Base-by-base conservation (phyloP, 1,140 invertebrate genomes). In the Calephelis nemesis region DNA sequence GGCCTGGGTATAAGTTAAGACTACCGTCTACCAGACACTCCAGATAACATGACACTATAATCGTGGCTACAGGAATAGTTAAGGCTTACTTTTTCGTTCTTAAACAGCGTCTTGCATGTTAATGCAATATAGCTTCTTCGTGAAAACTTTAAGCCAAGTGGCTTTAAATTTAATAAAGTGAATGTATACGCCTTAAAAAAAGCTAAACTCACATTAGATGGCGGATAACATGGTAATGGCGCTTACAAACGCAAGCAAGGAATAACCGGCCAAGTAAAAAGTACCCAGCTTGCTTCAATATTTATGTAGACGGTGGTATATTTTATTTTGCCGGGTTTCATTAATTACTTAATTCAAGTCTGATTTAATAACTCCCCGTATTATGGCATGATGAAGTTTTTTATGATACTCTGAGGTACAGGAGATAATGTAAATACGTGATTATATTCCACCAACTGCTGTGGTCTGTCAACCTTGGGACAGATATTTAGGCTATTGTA, bases 301-400 rank as follows among this genome's bases (percentile, higher is more conserved):
- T 62, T 60, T 40, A 62, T 65, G 64, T 10, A n/a, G 48, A 48
- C 62, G 19, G 47, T 30, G 47, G 48, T 64, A 60, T 65, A 63
- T 71, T 72, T 50, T 50, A 74, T 65, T 66, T 70, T 7, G 49
- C 52, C 52, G 72, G 58, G 69, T 69, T 42, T 64, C 47, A 63
- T 70, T 74, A 73, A 78, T 78, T 74, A 76, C 73, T 76, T 78
- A 78, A 78, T 78, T 74, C 73, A 15, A 68, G 63, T 69, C 63
- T 72, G 65, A 72, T 70, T 74, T 74, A 72, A 70, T 76, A 72
- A 76, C 68, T 67, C 62, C 63, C 47, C 54, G 30, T 48, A 71
- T 54, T 67, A 54, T 50, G 30, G 13, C 67, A 63, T 70, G 58
- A 68, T 63, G 42, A 62, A 65, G 42, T 30, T 40, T 54, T 68